phyloP scores from a whole-genome alignment of 2,797 vertebrate species.

The Poecilia velifera region DNA sequence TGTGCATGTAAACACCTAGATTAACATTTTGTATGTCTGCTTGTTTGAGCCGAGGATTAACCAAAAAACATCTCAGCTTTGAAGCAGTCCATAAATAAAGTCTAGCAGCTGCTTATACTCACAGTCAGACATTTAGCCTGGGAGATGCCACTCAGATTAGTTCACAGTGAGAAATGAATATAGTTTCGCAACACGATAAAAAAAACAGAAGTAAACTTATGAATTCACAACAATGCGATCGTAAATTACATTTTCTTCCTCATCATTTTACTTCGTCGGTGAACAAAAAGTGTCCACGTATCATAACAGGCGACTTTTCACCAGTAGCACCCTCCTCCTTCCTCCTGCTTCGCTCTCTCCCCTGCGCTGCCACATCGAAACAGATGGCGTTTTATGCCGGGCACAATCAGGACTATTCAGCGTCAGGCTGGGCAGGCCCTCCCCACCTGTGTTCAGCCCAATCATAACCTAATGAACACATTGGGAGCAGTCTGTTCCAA shows the following conservation, averaged over 20 bases:
- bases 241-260: conserved; percentile 13
- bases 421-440: conserved; percentile 87
- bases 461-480: conserved; percentile 94
- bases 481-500: conserved; percentile 94
- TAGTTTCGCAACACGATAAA: neutral
- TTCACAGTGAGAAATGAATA: neutral
- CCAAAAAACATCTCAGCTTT: conserved; percentile 65
- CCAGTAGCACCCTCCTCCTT: conserved; percentile 53
- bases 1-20: conserved; percentile 59
- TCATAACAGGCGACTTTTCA: conserved; percentile 71
- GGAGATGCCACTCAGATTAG: conserved; percentile 30
- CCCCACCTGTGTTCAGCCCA: conserved; percentile 92
- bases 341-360: conserved; percentile 39
- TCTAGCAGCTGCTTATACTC: conserved; percentile 44
- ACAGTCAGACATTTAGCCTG: conserved; percentile 27
- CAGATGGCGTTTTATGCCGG: conserved; percentile 94
- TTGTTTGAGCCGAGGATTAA: conserved; percentile 64
- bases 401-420: conserved; percentile 92
- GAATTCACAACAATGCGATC: conserved; percentile 17
- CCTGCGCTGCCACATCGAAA: conserved; percentile 78
- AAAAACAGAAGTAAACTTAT: neutral
- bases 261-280: conserved; percentile 35
- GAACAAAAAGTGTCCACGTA: conserved; percentile 61
- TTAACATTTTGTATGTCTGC: conserved; percentile 68
- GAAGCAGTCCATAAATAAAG: conserved; percentile 67